These are phyloP conservation scores for Drosophila formosana DNA, from an alignment of 2,888 invertebrate genomes.

Conservation along the genomic window DNA sequence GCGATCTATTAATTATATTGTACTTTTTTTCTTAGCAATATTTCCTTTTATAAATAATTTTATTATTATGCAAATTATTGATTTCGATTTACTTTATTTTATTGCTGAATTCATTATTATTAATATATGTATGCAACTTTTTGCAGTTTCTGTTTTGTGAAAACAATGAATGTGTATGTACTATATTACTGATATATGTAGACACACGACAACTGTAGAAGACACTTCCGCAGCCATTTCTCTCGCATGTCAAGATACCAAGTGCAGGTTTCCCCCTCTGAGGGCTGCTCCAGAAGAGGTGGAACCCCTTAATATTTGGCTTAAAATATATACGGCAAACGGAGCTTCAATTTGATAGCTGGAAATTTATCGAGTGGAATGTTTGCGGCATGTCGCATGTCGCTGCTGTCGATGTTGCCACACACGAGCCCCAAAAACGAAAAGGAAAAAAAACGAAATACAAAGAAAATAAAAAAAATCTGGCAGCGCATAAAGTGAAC, in stretches of 20 bases:
- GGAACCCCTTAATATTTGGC: slow-evolving; percentile 22
- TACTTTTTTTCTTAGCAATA: too few species aligned
- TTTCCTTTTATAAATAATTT: too few species aligned
- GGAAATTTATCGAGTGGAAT: slow-evolving; percentile 55
- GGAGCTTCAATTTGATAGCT: slow-evolving; percentile 47
- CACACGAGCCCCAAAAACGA: slow-evolving; percentile 49
- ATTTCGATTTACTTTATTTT: too few species aligned
- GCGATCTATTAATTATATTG: too few species aligned
- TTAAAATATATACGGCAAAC: slow-evolving; percentile 41
- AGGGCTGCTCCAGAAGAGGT: slow-evolving; percentile 3
- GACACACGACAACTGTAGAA: background rate
- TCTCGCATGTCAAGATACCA: background rate
- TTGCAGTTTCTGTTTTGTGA: too few species aligned
- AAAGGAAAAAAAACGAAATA: background rate
- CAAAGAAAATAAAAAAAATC: slow-evolving; percentile 33
- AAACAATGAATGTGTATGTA: background rate
- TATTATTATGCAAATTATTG: too few species aligned
- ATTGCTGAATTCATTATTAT: too few species aligned
- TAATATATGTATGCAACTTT: too few species aligned
- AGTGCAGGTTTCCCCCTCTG: background rate
- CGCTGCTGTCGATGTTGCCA: slow-evolving; percentile 52
- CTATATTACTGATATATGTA: background rate
- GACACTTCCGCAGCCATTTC: background rate
- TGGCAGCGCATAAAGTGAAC: slow-evolving; percentile 45
- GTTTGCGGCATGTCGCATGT: slow-evolving; percentile 43